Base-by-base conservation (phyloP, 2,888 invertebrate genomes). In the Xylocampa areola region DNA sequence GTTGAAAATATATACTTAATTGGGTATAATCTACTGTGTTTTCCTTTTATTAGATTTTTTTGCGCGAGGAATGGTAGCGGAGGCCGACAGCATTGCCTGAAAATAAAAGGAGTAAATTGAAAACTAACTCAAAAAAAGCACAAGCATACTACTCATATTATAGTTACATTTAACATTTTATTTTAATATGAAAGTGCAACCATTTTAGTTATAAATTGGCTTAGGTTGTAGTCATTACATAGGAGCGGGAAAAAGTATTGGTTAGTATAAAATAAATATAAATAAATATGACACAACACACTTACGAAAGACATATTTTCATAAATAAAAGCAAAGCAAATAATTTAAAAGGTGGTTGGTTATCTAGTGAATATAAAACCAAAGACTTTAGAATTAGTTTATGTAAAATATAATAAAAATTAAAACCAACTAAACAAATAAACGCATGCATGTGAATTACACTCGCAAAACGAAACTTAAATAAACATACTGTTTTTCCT, bases 1-100 rank as follows among this genome's bases (percentile, higher is more conserved):
- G 16, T 39, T 60, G 55, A 49, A 54, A 44, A 55, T 65, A 69
- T 63, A 68, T 70, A 74, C 53, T 74, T 77, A 73, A 74, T 77
- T 69, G 64, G 49, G 51, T 73, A 69, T 53, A 59, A 70, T 73
- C 79, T 90, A 93, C 82, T 92, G 92, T 50, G 93, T 95, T 94
- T 96, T 96, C 94, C 96, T 96, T 94, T 96, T 96, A 86, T 94
- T 95, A 64, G 95, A 88, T 90, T 96, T 96, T 94, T 96, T 96
- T 93, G 95, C 95, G 87, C 96, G 95, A 74, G 96, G 96, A 75
- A 97, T 94, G 75, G 96, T 96, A 84, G 96, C 96, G 88, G 95
- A 95, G 83, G 95, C 95, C 83, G 95, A 91, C 91, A 95, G 92
- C 90, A 95, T 91, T 86, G 95, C 95, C 96, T 96, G 94, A 81